Base-by-base conservation (phyloP, 2,113 vertebrate genomes). In the Parotia lawesii region DNA sequence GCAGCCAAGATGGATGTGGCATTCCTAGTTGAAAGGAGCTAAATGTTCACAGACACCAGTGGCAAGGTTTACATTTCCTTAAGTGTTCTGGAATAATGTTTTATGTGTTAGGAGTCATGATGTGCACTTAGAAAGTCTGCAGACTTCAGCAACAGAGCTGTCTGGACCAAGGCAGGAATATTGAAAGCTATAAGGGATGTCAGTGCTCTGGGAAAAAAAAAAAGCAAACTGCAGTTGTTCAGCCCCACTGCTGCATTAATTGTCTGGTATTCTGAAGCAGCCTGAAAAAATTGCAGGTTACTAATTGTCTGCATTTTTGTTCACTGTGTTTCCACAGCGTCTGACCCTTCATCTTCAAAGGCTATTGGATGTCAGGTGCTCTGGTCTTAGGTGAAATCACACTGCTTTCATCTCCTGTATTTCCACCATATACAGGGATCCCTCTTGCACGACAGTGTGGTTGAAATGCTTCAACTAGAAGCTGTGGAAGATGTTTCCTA, bases 391-490 rank as follows among this genome's bases (percentile, higher is more conserved):
- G 33, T 75, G 66, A 92, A 78, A 38, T 42, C 53, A 4, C 54
- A 10, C 23, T 40, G 44, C 50, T 85, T 85, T 66, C 23, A 16
- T 35, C 60, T 85, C 45, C 24, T 58, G 1, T 37, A 3, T 64
- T 80, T 48, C 57, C 16, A 31, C 22, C 16, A 6, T 23, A 5
- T 3, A 7, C 12, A 44, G 31, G 28, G 47, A 29, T 70, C 14
- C 2, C 45, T 53, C 57, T 58, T 58, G 48, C 9, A 16, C 10
- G 42, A 24, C 1, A 0, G 3, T 12, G 1, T 19, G 11, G 19
- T 33, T 50, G 73, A 40, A 76, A 57, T 25, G 5, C 33, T 91
- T 45, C 70, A 45, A 1, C 9, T 22, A 16, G 65, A 44, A 74
- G 27, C 37, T 61, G 29, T 50, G 38, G 42, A 38, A 91, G 53